Percentiles rank a stretch among this genome's conserved stretches.
Conservation (phyloP, 1,140 invertebrate species). For the Tetramorium parvispinum region DNA sequence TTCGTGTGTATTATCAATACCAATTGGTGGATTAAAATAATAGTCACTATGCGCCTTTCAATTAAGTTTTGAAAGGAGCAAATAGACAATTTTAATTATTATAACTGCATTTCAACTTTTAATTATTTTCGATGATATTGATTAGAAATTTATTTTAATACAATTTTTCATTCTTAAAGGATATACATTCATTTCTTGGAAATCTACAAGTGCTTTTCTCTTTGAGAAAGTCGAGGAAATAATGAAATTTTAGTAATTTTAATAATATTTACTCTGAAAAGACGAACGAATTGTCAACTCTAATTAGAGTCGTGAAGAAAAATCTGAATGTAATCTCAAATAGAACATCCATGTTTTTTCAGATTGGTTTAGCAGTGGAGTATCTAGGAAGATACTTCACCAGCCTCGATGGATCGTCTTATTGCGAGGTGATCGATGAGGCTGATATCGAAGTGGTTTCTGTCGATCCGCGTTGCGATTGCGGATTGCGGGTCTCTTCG, state of each 20-base stretch:
- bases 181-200: not conserved
- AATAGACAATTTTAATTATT: not conserved
- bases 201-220: no score
- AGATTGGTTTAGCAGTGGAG: slow-evolving; percentile 78
- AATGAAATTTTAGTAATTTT: no score
- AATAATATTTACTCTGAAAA: not conserved
- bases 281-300: not conserved
- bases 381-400: slow-evolving; percentile 75
- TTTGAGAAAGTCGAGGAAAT: not conserved
- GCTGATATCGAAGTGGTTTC: slow-evolving; percentile 72
- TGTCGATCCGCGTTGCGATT: slow-evolving; percentile 68
- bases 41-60: not conserved
- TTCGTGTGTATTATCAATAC: no score
- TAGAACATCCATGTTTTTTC: not conserved
- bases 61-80: not conserved
- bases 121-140: not conserved
- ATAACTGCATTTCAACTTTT: not conserved
- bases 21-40: not conserved
- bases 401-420: slow-evolving; percentile 72
- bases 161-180: not conserved
- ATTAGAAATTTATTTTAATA: not conserved
- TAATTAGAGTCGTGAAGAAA: not conserved
- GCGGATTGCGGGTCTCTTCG: not conserved
- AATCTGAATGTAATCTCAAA: not conserved
- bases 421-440: slow-evolving; percentile 71